Evolutionary conservation across 1,140 invertebrate genomes (phyloP).

Genomic region (Aphelenchoides avenae): DNA sequence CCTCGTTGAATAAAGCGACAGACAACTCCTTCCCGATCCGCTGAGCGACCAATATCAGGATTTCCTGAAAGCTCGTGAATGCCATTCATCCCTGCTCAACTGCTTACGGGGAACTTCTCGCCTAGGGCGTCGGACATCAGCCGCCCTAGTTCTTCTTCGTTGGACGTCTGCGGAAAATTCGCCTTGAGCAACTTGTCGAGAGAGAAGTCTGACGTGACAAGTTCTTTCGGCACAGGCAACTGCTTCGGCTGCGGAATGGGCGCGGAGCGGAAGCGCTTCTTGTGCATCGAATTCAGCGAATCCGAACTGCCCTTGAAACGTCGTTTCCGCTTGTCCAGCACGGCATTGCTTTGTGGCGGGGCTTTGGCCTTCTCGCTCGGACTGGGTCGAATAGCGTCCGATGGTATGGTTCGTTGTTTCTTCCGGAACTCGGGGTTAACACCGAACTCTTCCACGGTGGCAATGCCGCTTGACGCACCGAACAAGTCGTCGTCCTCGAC

Average conservation of each 20-base stretch:
- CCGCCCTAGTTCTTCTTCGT: constrained; percentile 10
- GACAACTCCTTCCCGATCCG: constrained; percentile 1
- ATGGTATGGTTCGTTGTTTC: neutral
- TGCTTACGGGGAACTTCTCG: constrained; percentile 22
- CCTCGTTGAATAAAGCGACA: constrained; percentile 16
- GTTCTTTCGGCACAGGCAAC: constrained; percentile 11
- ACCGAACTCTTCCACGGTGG: neutral
- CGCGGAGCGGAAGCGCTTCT: neutral
- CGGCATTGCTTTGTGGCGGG: neutral
- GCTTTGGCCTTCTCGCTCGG: neutral
- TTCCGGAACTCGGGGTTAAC: neutral
- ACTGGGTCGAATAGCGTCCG: neutral
- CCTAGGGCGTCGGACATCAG: constrained; percentile 26
- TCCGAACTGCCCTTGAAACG: too few relatives aligned
- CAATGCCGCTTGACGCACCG: constrained; percentile 8
- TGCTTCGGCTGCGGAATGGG: constrained; percentile 7
- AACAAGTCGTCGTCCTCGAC: neutral
- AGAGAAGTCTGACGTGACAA: constrained; percentile 12
- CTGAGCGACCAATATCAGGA: neutral
- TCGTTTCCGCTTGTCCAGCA: neutral
- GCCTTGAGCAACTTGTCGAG: constrained; percentile 11
- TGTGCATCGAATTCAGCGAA: too few relatives aligned
- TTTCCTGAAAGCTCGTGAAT: too few relatives aligned
- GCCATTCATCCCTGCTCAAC: too few relatives aligned
- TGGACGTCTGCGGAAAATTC: constrained; percentile 2